These are phyloP conservation scores for Emys orbicularis DNA, from an alignment of 2,797 vertebrate species.

Conservation along the genomic window DNA sequence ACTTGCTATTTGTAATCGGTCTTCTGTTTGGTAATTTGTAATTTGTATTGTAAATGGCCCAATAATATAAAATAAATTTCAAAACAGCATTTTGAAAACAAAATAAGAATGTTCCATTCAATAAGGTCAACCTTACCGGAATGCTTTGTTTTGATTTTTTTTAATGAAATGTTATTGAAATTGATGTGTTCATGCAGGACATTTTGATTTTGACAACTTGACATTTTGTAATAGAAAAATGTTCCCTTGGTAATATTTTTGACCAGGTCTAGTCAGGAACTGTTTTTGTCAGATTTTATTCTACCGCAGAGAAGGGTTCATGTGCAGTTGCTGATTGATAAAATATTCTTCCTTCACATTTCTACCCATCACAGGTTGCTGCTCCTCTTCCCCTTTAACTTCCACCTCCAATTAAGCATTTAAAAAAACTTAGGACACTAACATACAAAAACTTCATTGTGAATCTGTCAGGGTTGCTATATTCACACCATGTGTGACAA, in stretches of 20 bases:
- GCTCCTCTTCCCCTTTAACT: neutral
- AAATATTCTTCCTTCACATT: conserved; percentile 14
- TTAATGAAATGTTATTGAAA: neutral
- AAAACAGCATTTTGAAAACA: neutral
- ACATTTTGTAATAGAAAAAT: conserved; percentile 10
- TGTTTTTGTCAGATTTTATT: neutral
- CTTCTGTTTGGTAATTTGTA: neutral
- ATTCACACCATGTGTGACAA: neutral
- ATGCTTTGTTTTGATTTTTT: neutral
- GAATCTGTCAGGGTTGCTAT: neutral
- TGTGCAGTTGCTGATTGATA: neutral
- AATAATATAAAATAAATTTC: conserved; percentile 4
- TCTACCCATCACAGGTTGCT: neutral
- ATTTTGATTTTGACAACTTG: neutral
- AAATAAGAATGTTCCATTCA: neutral
- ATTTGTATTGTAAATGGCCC: neutral
- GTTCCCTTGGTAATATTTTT: neutral
- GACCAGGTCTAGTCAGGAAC: neutral
- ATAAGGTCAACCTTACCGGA: neutral
- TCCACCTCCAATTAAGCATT: neutral
- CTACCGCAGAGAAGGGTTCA: neutral
- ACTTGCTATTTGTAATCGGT: neutral
- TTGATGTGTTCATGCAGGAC: neutral
- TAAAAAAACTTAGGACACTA: neutral
- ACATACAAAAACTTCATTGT: neutral